These are phyloP conservation scores for Neotragus pygmaeus DNA, from an alignment of 2,113 vertebrate genomes.

Conservation along the genomic window DNA sequence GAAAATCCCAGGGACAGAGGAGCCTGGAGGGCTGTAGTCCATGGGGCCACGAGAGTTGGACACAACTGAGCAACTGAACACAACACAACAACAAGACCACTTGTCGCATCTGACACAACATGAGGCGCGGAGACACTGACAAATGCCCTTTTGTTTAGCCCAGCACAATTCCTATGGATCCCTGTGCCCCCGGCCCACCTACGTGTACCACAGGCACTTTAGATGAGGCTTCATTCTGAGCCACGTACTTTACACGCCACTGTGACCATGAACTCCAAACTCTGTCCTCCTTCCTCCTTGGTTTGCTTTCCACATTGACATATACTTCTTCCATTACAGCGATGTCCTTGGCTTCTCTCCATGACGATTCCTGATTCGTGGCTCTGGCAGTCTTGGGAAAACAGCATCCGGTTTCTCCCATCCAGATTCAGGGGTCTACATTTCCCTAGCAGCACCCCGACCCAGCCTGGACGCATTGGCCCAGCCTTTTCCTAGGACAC, in stretches of 20 bases:
- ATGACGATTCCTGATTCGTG: slow-evolving; percentile 47
- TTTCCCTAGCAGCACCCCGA: neutral
- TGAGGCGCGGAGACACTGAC: neutral
- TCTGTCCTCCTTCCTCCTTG: rapidly evolving
- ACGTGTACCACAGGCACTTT: rapidly evolving
- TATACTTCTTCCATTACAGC: neutral
- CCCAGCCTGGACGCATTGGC: neutral
- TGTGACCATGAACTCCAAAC: neutral
- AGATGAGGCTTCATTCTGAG: neutral
- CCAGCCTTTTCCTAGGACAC: neutral
- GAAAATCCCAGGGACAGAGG: neutral
- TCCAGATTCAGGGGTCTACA: neutral
- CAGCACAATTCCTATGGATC: rapidly evolving
- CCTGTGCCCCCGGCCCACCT: neutral
- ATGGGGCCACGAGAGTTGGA: neutral
- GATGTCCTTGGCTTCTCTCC: slow-evolving; percentile 12
- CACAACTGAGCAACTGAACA: neutral
- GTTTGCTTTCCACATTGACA: neutral
- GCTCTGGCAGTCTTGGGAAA: slow-evolving; percentile 23
- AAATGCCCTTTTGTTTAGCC: neutral
- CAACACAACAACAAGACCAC: neutral
- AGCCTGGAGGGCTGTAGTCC: neutral
- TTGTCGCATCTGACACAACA: too few relatives aligned
- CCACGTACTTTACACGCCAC: neutral
- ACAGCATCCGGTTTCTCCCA: neutral